Evolutionary conservation across 92 coral and sea anemone genomes (phyloP), one percentile per base, ranked within the genome.

Genomic region (Epizoanthus rinbou): DNA sequence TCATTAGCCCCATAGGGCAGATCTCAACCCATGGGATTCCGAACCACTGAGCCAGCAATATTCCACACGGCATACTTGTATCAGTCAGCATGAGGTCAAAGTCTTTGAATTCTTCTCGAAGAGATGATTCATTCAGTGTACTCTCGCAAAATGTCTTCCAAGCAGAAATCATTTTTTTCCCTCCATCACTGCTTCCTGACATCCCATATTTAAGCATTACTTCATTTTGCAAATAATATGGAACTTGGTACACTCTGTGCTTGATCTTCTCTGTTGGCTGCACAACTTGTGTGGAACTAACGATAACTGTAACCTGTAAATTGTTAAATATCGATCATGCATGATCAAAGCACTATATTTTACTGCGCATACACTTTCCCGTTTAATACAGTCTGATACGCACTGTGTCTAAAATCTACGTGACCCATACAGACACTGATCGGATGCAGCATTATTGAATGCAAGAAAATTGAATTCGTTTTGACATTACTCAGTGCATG

Each of bases 1-100:
- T n/a, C 3, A 58, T 58, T 45, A 56, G 82, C 8, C 80, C 63
- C 3, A 45, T 43, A 13, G 86, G 86, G 6, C 72, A 5, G 16
- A 80, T 33, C 11, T 86, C 89, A 2, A 86, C 57, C 54, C 19
- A 28, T 28, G 41, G 70, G 13, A 65, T 13, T 4, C 3, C 70
- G 17, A 65, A 65, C 70, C 70, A 65, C 43, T 65, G 70, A 22
- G 70, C 72, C 5, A 91, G 15, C 0, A 71, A 67, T 1, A 75
- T 82, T 52, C 92, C 86, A 39, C 84, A 80, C 0, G 69, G 8
- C 5, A 57, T 68, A 23, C 24, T 4, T 4, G 31, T 43, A 4
- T 91, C 95, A 23, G 89, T 65, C 0, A 89, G 60, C 1, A 91
- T 68, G 13, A 86, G 65, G 22, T 89, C 91, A 84, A 39, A 84